Evolutionary conservation across 2,113 vertebrate genomes (phyloP).

Genomic region (Oryctolagus cuniculus): mOryCun1.1 NC_091441.1:56591001-56591500

Average conservation of each 20-base stretch:
- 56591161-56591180: no score
- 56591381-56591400: neutral
- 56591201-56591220: no score
- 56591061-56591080: no score
- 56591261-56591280: neutral
- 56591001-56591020: no score
- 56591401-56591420: neutral
- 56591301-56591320: slow-evolving; percentile 15
- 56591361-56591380: neutral
- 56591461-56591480: neutral
- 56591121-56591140: no score
- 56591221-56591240: no score
- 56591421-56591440: neutral
- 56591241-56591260: neutral
- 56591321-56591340: neutral
- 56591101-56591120: no score
- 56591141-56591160: no score
- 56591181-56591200: no score
- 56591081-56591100: no score
- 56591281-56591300: neutral
- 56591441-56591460: neutral
- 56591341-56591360: neutral
- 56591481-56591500: neutral
- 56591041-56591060: no score
- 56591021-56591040: no score